phyloP scores from a whole-genome alignment of 1,140 invertebrate species.

The Trichonephila clavipes region DNA sequence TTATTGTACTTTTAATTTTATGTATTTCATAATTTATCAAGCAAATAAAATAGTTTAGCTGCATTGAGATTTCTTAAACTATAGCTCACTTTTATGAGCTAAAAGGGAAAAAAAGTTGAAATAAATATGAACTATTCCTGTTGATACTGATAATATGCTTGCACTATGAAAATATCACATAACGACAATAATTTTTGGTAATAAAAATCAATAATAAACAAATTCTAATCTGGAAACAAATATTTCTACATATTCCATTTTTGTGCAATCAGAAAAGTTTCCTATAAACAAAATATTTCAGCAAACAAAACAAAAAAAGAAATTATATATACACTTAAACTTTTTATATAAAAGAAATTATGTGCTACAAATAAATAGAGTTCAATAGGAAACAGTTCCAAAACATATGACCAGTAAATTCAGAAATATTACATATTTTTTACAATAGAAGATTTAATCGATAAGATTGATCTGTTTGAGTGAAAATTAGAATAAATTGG shows the following conservation, averaged over 20 bases:
- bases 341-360: constrained; percentile 7
- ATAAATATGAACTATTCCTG: not conserved
- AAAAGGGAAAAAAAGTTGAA: not conserved
- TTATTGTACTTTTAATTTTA: constrained; percentile 20
- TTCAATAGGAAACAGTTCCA: constrained; percentile 38
- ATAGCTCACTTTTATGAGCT: not conserved
- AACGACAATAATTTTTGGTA: not conserved
- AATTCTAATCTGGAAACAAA: constrained; percentile 28
- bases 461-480: not conserved
- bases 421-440: not conserved
- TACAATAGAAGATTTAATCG: not conserved
- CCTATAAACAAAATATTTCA: constrained; percentile 40
- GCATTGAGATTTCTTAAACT: constrained; percentile 51
- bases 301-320: not conserved
- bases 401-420: constrained; percentile 40
- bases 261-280: constrained; percentile 45
- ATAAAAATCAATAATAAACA: constrained; percentile 42
- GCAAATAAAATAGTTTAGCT: constrained; percentile 50
- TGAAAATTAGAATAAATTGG: constrained; percentile 10
- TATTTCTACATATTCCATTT: constrained; percentile 6
- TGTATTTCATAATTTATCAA: constrained; percentile 20
- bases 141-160: constrained; percentile 15
- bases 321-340: constrained; percentile 40
- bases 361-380: constrained; percentile 15
- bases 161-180: constrained; percentile 59